Percentiles rank a stretch among this genome's conserved stretches.
Evolutionary conservation across 2,113 vertebrate genomes (phyloP).

Genomic region (Percina caprodes): DNA sequence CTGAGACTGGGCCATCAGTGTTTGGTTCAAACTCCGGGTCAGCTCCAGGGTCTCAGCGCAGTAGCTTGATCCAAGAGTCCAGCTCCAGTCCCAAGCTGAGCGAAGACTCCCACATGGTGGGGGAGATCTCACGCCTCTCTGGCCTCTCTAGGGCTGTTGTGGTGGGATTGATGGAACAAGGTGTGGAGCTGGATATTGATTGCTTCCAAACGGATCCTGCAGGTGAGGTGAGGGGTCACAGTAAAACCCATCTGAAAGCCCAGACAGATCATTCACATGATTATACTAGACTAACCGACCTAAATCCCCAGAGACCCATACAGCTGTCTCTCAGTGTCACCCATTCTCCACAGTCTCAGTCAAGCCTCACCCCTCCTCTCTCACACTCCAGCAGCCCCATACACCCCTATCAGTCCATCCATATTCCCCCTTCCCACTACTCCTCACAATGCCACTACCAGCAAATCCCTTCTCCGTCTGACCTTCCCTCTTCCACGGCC

Average conservation of each 20-base stretch:
- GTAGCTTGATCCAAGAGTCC: slow-evolving; percentile 73
- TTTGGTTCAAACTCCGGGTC: slow-evolving; percentile 60
- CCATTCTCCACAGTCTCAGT: slow-evolving; percentile 80
- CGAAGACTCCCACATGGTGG: slow-evolving; percentile 83
- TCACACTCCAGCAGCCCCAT: slow-evolving; percentile 78
- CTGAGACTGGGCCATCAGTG: slow-evolving; percentile 53
- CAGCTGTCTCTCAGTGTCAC: slow-evolving; percentile 81
- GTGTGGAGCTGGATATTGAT: slow-evolving; percentile 85
- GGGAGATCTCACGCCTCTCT: slow-evolving; percentile 85
- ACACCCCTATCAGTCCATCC: slow-evolving; percentile 78
- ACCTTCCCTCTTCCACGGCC: slow-evolving; percentile 79
- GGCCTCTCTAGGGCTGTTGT: slow-evolving; percentile 83
- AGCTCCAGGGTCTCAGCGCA: slow-evolving; percentile 74
- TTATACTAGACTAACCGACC: slow-evolving; percentile 53
- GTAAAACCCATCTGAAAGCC: slow-evolving; percentile 61
- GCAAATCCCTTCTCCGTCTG: slow-evolving; percentile 67
- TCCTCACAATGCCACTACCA: slow-evolving; percentile 76
- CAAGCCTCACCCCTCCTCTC: slow-evolving; percentile 75
- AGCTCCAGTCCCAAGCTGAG: slow-evolving; percentile 72
- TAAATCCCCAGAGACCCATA: slow-evolving; percentile 74
- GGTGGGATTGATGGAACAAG: slow-evolving; percentile 86
- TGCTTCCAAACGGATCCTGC: slow-evolving; percentile 79
- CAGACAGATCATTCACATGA: slow-evolving; percentile 67
- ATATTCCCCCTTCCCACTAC: slow-evolving; percentile 66
- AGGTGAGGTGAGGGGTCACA: slow-evolving; percentile 66